Conservation (phyloP, 2,797 vertebrate genomes). For the Cossypha niveicapilla region DNA sequence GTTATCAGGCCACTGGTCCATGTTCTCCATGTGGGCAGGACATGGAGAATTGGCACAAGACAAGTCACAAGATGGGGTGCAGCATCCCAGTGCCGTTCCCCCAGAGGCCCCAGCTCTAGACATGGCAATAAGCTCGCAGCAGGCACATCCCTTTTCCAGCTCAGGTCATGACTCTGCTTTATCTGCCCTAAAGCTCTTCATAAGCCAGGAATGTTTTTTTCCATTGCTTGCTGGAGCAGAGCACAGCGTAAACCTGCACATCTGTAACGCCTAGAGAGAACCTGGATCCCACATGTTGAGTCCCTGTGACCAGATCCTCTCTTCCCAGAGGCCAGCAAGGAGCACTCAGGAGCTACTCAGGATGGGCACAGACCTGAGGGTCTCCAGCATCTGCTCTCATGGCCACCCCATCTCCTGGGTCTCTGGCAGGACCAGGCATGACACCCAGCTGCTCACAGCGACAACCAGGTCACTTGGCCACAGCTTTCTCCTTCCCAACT, state of each 20-base stretch:
- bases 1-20: background rate
- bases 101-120: background rate
- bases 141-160: background rate
- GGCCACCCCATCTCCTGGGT: rapidly evolving
- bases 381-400: background rate
- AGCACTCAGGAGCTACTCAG: background rate
- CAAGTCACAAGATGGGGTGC: background rate
- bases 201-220: background rate
- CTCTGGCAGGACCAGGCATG: background rate
- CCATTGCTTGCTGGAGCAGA: background rate
- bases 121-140: rapidly evolving
- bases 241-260: rapidly evolving
- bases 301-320: background rate
- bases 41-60: background rate
- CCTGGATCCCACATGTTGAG: background rate
- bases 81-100: background rate
- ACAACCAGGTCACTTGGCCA: background rate
- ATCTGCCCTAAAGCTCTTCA: conserved; percentile 6
- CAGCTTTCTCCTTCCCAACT: background rate
- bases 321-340: background rate
- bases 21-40: background rate
- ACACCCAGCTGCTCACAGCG: background rate
- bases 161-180: background rate
- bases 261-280: background rate
- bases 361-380: rapidly evolving